Base-by-base conservation (phyloP, 2,113 vertebrate species). In the Eptesicus fuscus region DNA sequence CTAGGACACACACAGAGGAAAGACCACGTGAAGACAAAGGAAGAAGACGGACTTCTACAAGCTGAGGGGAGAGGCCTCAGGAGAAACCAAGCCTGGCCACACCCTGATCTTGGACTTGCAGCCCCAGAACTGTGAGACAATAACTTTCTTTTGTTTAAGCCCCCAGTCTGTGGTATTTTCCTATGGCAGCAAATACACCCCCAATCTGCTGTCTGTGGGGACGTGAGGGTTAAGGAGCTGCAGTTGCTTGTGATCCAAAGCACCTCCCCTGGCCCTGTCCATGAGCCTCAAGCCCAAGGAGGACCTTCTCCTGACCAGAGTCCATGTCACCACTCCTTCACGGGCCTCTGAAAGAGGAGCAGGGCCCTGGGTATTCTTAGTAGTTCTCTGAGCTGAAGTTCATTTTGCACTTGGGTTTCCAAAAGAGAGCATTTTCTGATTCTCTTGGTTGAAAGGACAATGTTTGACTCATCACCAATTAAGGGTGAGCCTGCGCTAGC, bases 381-480 rank as follows among this genome's bases (percentile, higher is more conserved):
- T 0, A 47, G 61, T 47, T 70, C 42, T 18, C 14, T 1, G 16
- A 47, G 84, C 22, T 25, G 22, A 65, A 30, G 16, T 30, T 42
- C 30, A 32, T 35, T 42, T 44, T 42, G 22, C 14, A 23, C 23
- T 5, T 56, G 37, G 47, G 44, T 74, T 82, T 82, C 14, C 61
- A 69, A 63, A 71, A 91, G 35, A 88, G 12, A 1, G 4, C 23
- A 3, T 51, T 88, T 85, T 56, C 69, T 47, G 80, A 59, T 42
- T 20, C 30, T 56, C 23, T 70, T 74, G 28, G 70, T 49, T 74
- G 92, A 87, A 86, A 94, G 53, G 40, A 37, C 18, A 49, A 69
- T 23, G 73, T 69, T 59, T 42, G 76, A 76, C 73, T 67, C 53
- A 69, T n/a, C 47, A 80, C 53, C 82, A 84, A 16, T 53, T n/a